These are phyloP conservation scores for Raja brachyura DNA, from an alignment of 2,113 vertebrate genomes.

Conservation along the genomic window DNA sequence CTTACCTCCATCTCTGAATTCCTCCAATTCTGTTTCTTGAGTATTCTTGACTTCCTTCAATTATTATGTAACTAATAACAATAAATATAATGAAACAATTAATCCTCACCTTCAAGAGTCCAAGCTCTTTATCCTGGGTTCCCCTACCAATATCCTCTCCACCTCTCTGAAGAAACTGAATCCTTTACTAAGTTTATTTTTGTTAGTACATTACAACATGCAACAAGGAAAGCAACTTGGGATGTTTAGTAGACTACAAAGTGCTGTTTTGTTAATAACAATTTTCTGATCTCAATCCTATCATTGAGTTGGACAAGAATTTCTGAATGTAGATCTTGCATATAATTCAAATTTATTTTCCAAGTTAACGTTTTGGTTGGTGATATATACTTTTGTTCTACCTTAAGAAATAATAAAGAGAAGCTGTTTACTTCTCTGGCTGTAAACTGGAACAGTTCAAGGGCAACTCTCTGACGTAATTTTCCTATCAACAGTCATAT, in stretches of 20 bases:
- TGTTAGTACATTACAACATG: background rate
- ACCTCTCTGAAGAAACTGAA: background rate
- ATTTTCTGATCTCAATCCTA: background rate
- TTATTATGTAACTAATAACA: no score
- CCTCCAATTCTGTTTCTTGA: background rate
- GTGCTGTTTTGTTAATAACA: background rate
- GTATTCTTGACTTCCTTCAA: background rate
- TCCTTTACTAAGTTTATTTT: background rate
- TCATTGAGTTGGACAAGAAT: background rate
- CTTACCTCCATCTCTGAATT: background rate
- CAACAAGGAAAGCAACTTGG: no score
- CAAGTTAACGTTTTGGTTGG: background rate
- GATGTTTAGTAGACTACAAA: background rate
- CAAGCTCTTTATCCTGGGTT: background rate
- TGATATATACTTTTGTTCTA: background rate
- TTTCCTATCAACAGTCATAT: background rate
- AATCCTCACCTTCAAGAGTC: background rate
- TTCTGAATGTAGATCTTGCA: background rate
- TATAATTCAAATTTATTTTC: background rate
- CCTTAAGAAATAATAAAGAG: background rate
- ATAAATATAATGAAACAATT: background rate
- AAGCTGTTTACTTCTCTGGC: background rate
- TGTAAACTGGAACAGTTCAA: background rate
- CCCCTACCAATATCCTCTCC: background rate
- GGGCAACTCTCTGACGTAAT: background rate